Conservation (phyloP, 2,113 vertebrate species). For the Bos indicus region DNA sequence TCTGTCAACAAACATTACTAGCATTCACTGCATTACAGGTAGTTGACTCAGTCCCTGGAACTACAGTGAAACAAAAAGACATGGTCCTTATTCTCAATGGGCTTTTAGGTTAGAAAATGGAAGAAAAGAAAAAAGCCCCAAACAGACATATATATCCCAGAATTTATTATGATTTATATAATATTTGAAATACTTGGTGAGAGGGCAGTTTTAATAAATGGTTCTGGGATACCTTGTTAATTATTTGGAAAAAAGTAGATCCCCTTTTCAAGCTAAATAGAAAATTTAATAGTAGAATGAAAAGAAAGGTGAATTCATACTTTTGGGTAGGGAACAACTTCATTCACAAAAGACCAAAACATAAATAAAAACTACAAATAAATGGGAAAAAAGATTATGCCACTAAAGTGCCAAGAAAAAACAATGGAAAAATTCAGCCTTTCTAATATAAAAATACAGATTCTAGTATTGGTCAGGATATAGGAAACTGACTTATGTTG, state of each 20-base stretch:
- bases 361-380: neutral
- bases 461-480: neutral
- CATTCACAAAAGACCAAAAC: neutral
- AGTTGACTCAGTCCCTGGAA: neutral
- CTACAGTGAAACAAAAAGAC: neutral
- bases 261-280: neutral
- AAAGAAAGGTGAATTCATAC: neutral
- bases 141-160: neutral
- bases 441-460: neutral
- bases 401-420: neutral
- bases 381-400: neutral
- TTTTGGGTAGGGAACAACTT: neutral
- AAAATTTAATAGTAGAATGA: neutral
- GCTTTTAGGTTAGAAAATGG: neutral
- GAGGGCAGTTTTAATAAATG: neutral
- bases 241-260: neutral
- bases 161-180: neutral
- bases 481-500: neutral
- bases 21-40: neutral
- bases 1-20: neutral
- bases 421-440: neutral
- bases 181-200: neutral
- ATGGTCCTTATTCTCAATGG: neutral
- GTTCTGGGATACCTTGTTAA: neutral
- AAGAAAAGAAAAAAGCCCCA: neutral